Evolutionary conservation across 2,113 vertebrate species (phyloP).

Genomic region (Sciurus niger): DNA sequence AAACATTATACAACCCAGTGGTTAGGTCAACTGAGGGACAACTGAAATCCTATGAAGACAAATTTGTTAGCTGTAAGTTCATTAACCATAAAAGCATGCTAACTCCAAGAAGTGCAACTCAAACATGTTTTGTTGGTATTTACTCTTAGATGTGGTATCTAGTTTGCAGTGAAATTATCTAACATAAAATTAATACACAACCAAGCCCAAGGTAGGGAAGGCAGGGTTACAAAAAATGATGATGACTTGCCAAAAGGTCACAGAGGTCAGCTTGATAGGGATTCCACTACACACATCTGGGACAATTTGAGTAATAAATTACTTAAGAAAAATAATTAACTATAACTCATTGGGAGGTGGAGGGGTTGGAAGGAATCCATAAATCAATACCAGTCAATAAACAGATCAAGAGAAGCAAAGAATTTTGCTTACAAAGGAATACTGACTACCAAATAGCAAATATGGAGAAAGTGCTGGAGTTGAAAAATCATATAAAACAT

Average conservation of each 20-base stretch:
- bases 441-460: not conserved
- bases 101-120: not conserved
- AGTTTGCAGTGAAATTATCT: not conserved
- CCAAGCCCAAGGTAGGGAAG: not conserved
- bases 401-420: not conserved
- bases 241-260: not conserved
- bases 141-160: not conserved
- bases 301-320: not conserved
- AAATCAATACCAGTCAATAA: not conserved
- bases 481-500: not conserved
- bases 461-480: not conserved
- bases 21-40: not conserved
- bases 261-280: not conserved
- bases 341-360: not conserved
- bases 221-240: not conserved
- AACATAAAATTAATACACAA: not conserved
- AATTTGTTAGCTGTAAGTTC: not conserved
- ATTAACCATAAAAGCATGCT: not conserved
- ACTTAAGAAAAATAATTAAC: constrained; percentile 21
- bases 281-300: not conserved
- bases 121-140: not conserved
- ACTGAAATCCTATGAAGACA: not conserved
- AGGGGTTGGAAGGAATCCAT: not conserved
- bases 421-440: constrained; percentile 6
- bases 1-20: not conserved